A percentile compares a stretch with the other conserved stretches of the same genome.
These are phyloP conservation scores for Agapornis canus DNA, from an alignment of 2,797 vertebrate genomes.

Conservation along the genomic window DNA sequence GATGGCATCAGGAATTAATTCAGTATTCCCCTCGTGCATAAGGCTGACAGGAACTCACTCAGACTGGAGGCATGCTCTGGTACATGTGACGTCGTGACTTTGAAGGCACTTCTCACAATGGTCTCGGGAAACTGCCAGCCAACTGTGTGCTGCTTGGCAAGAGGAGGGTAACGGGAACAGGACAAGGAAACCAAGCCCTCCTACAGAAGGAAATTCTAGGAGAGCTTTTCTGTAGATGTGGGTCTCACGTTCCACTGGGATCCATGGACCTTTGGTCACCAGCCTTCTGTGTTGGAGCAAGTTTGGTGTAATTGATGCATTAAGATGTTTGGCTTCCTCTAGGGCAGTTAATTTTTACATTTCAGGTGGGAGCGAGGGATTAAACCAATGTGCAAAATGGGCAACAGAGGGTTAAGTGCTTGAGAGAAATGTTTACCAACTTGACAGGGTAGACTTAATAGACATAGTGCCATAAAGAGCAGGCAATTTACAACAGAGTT, in stretches of 20 bases:
- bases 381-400: neutral
- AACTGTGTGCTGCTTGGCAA: neutral
- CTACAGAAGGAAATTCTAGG: neutral
- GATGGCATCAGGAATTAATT: slow-evolving; percentile 26
- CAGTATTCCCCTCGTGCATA: neutral
- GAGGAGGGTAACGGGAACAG: neutral
- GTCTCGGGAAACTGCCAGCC: neutral
- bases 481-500: neutral
- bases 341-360: neutral
- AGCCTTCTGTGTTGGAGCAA: neutral
- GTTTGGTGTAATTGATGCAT: neutral
- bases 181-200: neutral
- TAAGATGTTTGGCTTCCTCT: neutral
- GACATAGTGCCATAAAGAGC: neutral
- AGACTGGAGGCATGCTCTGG: neutral
- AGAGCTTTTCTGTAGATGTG: neutral
- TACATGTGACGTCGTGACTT: fast-evolving
- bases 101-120: neutral
- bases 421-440: neutral
- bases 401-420: neutral
- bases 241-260: neutral
- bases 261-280: neutral
- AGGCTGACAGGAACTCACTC: slow-evolving; percentile 17
- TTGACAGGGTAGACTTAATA: neutral
- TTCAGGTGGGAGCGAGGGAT: neutral